phyloP scores from a whole-genome alignment of 2,113 vertebrate species.

The Acinonyx jubatus region DNA sequence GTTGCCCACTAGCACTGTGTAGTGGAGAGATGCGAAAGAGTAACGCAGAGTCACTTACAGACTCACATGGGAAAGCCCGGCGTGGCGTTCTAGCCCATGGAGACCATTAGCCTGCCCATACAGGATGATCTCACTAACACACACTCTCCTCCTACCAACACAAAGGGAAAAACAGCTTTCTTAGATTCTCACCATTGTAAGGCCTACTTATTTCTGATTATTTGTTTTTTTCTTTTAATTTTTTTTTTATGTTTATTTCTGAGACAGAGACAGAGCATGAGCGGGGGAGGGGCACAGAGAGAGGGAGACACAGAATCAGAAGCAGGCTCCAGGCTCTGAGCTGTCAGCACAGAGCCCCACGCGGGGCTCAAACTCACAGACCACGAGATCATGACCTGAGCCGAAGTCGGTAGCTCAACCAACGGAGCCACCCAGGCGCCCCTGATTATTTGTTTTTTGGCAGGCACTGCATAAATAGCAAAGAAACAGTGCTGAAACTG shows the following conservation, averaged over 20 bases:
- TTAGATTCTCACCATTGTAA: not conserved
- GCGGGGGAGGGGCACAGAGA: too few relatives aligned
- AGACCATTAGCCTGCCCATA: not conserved
- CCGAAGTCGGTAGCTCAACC: too few relatives aligned
- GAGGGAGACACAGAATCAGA: too few relatives aligned
- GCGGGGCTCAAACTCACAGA: too few relatives aligned
- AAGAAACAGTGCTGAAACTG: not conserved
- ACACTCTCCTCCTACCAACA: not conserved
- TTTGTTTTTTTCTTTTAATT: not conserved
- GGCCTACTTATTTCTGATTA: not conserved
- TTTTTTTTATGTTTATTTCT: too few relatives aligned
- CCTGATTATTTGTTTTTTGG: not conserved
- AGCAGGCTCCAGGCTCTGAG: too few relatives aligned
- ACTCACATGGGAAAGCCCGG: not conserved
- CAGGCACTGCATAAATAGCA: not conserved
- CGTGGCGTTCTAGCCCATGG: not conserved
- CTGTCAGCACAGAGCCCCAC: too few relatives aligned
- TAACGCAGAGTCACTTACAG: not conserved
- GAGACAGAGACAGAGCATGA: too few relatives aligned
- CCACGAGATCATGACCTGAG: too few relatives aligned
- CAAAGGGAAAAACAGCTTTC: not conserved
- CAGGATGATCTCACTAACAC: not conserved
- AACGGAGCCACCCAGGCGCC: too few relatives aligned
- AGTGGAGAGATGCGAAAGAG: not conserved
- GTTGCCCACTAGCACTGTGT: not conserved